Evolutionary conservation across 2,888 invertebrate species (phyloP).

Genomic region (Parnassius apollo): DNA sequence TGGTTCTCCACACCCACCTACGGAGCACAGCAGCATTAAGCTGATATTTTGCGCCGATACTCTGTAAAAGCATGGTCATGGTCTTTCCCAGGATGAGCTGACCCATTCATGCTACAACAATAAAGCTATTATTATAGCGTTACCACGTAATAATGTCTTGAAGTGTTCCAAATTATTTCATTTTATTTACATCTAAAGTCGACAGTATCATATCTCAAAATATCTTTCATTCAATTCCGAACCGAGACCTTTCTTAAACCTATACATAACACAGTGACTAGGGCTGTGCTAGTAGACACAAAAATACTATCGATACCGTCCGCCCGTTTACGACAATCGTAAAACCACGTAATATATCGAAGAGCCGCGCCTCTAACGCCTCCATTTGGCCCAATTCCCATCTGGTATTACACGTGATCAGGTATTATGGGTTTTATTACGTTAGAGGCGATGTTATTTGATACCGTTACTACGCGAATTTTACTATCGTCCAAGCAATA

Average conservation of each 20-base stretch:
- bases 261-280: conserved; percentile 6
- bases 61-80: no score
- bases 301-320: conserved; percentile 27
- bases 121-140: no score
- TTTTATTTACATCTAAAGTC: no score
- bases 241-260: conserved; percentile 1
- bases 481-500: conserved; percentile 12
- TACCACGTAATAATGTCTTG: no score
- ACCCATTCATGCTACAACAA: no score
- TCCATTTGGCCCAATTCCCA: conserved; percentile 21
- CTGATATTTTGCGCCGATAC: no score
- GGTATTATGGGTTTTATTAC: conserved; percentile 24
- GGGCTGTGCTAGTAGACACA: conserved; percentile 12
- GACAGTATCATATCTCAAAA: no score
- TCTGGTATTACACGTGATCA: conserved; percentile 22
- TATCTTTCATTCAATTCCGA: neutral
- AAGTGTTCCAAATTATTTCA: no score
- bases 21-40: no score
- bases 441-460: conserved; percentile 10
- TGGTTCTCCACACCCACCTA: no score
- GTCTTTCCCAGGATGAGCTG: no score
- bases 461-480: conserved; percentile 12
- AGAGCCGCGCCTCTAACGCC: conserved; percentile 20
- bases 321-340: conserved; percentile 33
- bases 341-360: conserved; percentile 35